Base-by-base conservation (phyloP, 2,888 invertebrate genomes). In the Sepiola atlantica region DNA sequence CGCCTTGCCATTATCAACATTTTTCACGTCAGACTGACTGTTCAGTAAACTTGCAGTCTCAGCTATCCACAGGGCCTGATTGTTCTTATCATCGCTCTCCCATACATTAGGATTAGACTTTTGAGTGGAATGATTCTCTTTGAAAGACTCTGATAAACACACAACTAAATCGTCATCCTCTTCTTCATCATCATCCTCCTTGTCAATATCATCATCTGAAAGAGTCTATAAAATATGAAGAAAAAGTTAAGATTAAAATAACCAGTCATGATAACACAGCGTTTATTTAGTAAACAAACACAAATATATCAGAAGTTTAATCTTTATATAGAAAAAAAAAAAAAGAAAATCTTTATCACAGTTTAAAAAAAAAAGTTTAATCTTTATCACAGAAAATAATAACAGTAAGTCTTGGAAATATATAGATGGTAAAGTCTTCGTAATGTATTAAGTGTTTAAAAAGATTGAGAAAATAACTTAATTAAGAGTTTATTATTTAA, bases 161-260 rank as follows among this genome's bases (percentile, higher is more conserved):
- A 92, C 92, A 92, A 92, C 92, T 54, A 92, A 92, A 92, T 92
- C 92, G 12, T 92, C 92, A 28, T 92, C 92, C 6, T 92, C 92
- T 1, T 92, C 92, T 45, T 92, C 92, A 32, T 90, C 90, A 0
- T 92, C 92, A 0, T 92, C 92, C 21, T 92, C 92, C 45, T 35
- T n/a, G 28, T 92, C 92, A 28, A 92, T 54, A 14, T 92, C 92
- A 92, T 92, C 92, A 45, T 92, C 92, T 92, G 92, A 92, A 55
- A 92, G 92, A 55, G 92, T 92, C 92, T 92, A 20, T 16, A 32
- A 90, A 92, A 55, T n/a, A 16, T 14, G n/a, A 32, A 77, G 32
- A n/a, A n/a, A n/a, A 14, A 21, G n/a, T 77, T 77, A 32, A 32
- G 14, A 77, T 77, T n/a, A 18, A 77, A 77, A 16, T 77, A 77